A percentile compares a stretch with the other conserved stretches of the same genome.
phyloP scores from a whole-genome alignment of 1,140 invertebrate species.

The Matsumurasca onukii region DNA sequence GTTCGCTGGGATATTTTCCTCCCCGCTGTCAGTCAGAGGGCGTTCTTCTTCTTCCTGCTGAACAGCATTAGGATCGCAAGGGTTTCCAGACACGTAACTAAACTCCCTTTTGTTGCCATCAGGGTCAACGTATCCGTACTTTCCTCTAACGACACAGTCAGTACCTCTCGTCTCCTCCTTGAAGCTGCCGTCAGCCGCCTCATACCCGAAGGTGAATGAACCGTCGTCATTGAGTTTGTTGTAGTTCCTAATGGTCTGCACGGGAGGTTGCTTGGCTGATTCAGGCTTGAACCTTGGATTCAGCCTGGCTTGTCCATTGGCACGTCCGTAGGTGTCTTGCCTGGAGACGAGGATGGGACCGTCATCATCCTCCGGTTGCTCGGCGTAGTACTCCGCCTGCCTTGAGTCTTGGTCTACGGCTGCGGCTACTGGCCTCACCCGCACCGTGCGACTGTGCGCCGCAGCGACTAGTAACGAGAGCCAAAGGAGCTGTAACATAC shows the following conservation, averaged over 20 bases:
- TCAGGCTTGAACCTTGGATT: slow-evolving; percentile 45
- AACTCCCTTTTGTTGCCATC: slow-evolving; percentile 86
- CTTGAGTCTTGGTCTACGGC: slow-evolving; percentile 40
- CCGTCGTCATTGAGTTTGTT: slow-evolving; percentile 83
- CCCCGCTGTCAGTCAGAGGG: slow-evolving; percentile 40
- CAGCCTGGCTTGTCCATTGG: slow-evolving; percentile 34
- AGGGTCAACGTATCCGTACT: slow-evolving; percentile 87
- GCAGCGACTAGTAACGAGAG: slow-evolving; percentile 18
- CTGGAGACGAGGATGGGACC: slow-evolving; percentile 37
- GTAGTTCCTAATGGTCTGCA: slow-evolving; percentile 77
- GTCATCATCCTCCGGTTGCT: slow-evolving; percentile 47
- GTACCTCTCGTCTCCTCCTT: slow-evolving; percentile 84
- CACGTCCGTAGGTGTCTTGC: slow-evolving; percentile 38
- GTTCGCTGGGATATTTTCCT: slow-evolving; percentile 45
- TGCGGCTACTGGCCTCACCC: slow-evolving; percentile 34
- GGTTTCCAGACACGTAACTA: slow-evolving; percentile 88
- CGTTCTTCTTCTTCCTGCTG: slow-evolving; percentile 64
- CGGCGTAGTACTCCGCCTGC: slow-evolving; percentile 45
- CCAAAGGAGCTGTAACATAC: slow-evolving; percentile 4
- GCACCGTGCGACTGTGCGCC: slow-evolving; percentile 20
- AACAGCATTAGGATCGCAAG: slow-evolving; percentile 78
- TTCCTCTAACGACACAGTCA: slow-evolving; percentile 83
- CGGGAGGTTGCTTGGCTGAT: slow-evolving; percentile 64
- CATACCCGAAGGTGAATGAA: slow-evolving; percentile 85
- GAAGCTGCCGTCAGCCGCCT: slow-evolving; percentile 86